phyloP scores from a whole-genome alignment of 1,140 invertebrate species.

The Aphaenogaster rudis region DNA sequence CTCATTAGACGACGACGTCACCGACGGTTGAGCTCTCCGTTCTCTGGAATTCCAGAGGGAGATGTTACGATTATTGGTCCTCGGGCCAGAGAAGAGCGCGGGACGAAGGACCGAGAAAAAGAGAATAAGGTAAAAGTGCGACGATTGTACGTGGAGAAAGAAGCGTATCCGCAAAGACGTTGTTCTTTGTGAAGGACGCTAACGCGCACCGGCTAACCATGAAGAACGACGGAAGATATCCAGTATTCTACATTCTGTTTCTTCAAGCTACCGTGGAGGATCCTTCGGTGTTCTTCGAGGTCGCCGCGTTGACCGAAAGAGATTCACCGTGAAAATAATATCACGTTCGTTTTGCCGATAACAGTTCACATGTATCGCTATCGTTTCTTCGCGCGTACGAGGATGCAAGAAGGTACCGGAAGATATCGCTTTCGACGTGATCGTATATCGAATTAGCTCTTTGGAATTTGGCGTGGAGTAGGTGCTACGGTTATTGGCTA shows the following conservation, averaged over 20 bases:
- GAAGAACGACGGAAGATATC: slow-evolving; percentile 31
- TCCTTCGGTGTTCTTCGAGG: not conserved
- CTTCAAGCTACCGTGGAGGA: not conserved
- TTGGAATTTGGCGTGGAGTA: slow-evolving; percentile 77
- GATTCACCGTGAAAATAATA: slow-evolving; percentile 36
- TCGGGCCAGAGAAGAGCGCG: slow-evolving; percentile 10
- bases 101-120: slow-evolving; percentile 19
- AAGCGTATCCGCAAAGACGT: slow-evolving; percentile 40
- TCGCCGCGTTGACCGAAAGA: not conserved
- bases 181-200: slow-evolving; percentile 29
- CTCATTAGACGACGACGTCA: slow-evolving; percentile 68
- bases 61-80: slow-evolving; percentile 75
- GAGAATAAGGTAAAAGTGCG: slow-evolving; percentile 29
- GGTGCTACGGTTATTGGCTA: slow-evolving; percentile 79
- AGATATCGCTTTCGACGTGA: slow-evolving; percentile 32
- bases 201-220: slow-evolving; percentile 22
- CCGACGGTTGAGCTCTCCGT: slow-evolving; percentile 22
- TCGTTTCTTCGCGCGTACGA: not conserved
- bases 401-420: slow-evolving; percentile 37
- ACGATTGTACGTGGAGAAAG: slow-evolving; percentile 21
- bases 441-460: slow-evolving; percentile 55
- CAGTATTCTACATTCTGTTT: slow-evolving; percentile 18
- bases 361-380: slow-evolving; percentile 4
- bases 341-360: slow-evolving; percentile 27
- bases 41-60: slow-evolving; percentile 69